Conservation (phyloP, 2,888 invertebrate species). For the Conops quadrifasciatus region DNA sequence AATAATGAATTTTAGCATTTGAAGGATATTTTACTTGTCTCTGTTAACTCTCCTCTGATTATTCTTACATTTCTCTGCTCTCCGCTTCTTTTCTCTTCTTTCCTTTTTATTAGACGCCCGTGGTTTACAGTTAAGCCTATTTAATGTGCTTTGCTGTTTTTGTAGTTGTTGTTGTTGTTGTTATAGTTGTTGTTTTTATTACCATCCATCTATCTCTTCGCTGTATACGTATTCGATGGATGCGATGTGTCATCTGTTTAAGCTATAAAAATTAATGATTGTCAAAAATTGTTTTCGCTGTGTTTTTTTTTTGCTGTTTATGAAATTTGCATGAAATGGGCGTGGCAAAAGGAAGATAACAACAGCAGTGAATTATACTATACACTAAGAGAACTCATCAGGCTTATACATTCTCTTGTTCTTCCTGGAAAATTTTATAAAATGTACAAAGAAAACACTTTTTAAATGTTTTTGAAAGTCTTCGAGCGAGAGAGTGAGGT, state of each 20-base stretch:
- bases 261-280: conserved; percentile 66
- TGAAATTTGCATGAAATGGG: conserved; percentile 7
- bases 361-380: too few relatives aligned
- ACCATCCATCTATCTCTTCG: not conserved
- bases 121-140: not conserved
- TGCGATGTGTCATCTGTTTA: conserved; percentile 63
- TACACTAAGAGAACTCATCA: too few relatives aligned
- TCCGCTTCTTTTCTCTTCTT: not conserved
- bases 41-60: too few relatives aligned
- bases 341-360: not conserved
- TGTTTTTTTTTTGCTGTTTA: not conserved
- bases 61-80: not conserved
- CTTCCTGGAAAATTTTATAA: too few relatives aligned
- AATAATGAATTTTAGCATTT: not conserved
- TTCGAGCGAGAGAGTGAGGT: too few relatives aligned
- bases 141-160: not conserved
- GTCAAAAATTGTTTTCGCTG: conserved; percentile 40
- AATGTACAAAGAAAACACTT: too few relatives aligned
- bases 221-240: conserved; percentile 37
- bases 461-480: too few relatives aligned
- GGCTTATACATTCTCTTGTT: too few relatives aligned
- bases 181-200: conserved; percentile 22
- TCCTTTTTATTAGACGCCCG: not conserved
- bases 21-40: not conserved
- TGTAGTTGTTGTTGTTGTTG: not conserved